Base-by-base conservation (phyloP, 2,888 invertebrate species). In the Adineta ricciae region DNA sequence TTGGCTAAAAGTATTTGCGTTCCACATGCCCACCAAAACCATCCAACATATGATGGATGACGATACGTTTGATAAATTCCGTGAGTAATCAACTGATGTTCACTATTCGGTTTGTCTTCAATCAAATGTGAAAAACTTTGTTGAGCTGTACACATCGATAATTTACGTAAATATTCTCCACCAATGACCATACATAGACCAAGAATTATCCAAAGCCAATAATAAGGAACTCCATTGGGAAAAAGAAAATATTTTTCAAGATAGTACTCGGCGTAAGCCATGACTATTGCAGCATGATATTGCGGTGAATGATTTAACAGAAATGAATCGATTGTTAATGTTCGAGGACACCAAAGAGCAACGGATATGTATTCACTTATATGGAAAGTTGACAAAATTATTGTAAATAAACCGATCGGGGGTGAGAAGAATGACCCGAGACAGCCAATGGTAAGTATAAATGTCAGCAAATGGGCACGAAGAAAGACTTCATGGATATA, bases 21-120 rank as follows among this genome's bases (percentile, higher is more conserved):
- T 73, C 97, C 98, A 86, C 99, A 93, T 27, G 96, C 95, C 98
- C 98, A 99, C 91, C 95, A 95, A 92, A 98, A 97, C 98, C 98
- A 99, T 21, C 98, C 98, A 5, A 96, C 95, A 90, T 99, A 99
- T 88, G 97, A 95, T 0, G 99, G 99, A 92, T 99, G 99, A 73
- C 99, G 92, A 88, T 93, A 94, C 86, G 93, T 90, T 2, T 93
- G 91, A 90, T 98, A 99, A 41, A 98, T 93, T 0, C 99, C 99
- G 88, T 93, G 92, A 0, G 96, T 97, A 36, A 99, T 94, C 64
- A 99, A 92, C 87, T 93, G 91, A 89, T 99, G 99, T 87, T 94
- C 94, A 24, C 93, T 92, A 41, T 54, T 19, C n/a, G 50, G 49
- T 86, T 93, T 88, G 86, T 89, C 89, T 87, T 97, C 96, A 88